These are phyloP conservation scores for Noctua fimbriata DNA, from an alignment of 2,888 invertebrate species.

Conservation along the genomic window DNA sequence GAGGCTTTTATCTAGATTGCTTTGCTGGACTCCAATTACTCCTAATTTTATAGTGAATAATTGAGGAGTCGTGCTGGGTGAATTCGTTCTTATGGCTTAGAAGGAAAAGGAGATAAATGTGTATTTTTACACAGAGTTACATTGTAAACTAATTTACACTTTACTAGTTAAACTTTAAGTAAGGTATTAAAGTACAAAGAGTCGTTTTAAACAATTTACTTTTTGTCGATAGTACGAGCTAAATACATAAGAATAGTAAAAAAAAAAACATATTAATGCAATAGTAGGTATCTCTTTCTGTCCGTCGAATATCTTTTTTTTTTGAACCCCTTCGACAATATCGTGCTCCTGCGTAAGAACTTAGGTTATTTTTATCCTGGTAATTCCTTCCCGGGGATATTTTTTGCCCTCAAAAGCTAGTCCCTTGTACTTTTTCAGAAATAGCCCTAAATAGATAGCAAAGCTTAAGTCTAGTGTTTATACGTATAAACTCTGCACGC, in stretches of 20 bases:
- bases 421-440: no score
- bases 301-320: not conserved
- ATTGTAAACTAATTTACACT: not conserved
- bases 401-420: no score
- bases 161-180: not conserved
- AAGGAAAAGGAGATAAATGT: conserved; percentile 1
- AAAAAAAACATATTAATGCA: not conserved
- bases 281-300: not conserved
- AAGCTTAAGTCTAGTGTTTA: no score
- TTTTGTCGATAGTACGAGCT: not conserved
- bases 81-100: not conserved
- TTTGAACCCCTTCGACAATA: not conserved
- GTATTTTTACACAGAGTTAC: not conserved
- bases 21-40: conserved; percentile 77
- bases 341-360: not conserved
- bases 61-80: conserved; percentile 65
- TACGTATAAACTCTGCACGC: no score
- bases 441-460: no score
- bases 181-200: not conserved
- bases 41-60: conserved; percentile 80
- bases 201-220: not conserved
- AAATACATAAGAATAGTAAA: no score
- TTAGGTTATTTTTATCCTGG: no score
- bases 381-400: no score
- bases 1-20: conserved; percentile 83